A percentile compares a stretch with the other conserved stretches of the same genome.
Conservation (phyloP, 2,113 vertebrate genomes). For the Ceratotherium simum region DNA sequence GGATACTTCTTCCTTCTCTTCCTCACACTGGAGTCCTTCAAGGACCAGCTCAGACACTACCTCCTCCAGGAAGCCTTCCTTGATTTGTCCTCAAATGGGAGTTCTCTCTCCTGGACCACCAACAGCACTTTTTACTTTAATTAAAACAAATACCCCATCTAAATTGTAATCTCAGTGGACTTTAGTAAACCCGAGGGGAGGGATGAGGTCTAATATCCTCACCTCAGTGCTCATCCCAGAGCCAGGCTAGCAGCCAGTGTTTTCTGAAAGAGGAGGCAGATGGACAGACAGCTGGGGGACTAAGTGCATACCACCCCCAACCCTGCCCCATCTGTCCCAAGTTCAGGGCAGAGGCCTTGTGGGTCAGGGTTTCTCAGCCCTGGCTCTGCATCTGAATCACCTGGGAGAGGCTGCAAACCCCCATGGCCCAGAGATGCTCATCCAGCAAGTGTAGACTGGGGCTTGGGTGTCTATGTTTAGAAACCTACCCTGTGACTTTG, state of each 20-base stretch:
- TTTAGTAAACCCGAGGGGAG: not conserved
- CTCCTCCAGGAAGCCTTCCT: constrained; percentile 30
- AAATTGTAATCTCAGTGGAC: not conserved
- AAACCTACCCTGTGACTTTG: not conserved
- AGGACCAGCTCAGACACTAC: not conserved
- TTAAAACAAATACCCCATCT: not conserved
- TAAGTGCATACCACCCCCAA: not conserved
- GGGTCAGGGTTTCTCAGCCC: not conserved
- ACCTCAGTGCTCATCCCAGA: not conserved
- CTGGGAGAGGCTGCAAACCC: not conserved
- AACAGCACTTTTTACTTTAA: not conserved
- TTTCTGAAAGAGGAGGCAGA: not conserved
- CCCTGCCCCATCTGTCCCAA: not conserved
- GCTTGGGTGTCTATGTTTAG: not conserved
- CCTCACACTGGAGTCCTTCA: not conserved
- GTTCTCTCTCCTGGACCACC: not conserved
- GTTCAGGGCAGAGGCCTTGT: not conserved
- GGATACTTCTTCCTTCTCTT: not conserved
- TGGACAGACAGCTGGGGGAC: not conserved
- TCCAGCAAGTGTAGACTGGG: not conserved
- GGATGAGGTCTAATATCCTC: not conserved
- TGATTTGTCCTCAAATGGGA: not conserved
- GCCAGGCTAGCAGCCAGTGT: not conserved
- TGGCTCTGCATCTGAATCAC: not conserved
- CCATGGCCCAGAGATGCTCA: not conserved